Conservation (phyloP, 1,140 invertebrate species). For the Oryctes rhinoceros region DNA sequence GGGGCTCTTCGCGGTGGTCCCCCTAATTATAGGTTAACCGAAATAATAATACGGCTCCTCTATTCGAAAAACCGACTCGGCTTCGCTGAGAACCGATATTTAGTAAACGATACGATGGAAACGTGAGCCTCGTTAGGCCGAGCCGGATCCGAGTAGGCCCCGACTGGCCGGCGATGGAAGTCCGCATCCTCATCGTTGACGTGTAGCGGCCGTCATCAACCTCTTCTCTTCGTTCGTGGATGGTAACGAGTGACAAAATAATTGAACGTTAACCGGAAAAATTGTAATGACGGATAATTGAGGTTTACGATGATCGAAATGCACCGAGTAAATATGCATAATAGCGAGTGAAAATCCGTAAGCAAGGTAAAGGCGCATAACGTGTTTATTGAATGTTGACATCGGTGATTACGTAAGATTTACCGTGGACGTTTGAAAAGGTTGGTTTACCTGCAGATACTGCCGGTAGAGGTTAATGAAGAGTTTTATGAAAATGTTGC, state of each 20-base stretch:
- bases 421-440: too few species aligned
- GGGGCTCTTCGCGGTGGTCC: conserved; percentile 4
- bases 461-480: too few species aligned
- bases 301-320: not conserved
- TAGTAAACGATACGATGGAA: conserved; percentile 12
- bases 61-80: conserved; percentile 2
- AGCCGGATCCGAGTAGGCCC: not conserved
- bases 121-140: not conserved
- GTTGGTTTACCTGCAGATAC: too few species aligned
- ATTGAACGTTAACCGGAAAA: not conserved
- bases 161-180: not conserved
- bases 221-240: not conserved
- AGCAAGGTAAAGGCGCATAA: too few species aligned
- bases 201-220: not conserved
- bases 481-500: too few species aligned
- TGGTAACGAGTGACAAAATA: conserved; percentile 10
- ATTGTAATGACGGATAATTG: conserved; percentile 9
- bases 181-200: not conserved
- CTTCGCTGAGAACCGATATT: conserved; percentile 13
- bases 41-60: conserved; percentile 18
- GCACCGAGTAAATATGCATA: too few species aligned
- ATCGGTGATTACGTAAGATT: too few species aligned
- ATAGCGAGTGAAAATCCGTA: too few species aligned
- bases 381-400: too few species aligned
- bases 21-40: conserved; percentile 14